Evolutionary conservation across 2,888 invertebrate species (phyloP).

Genomic region (Antitype chi): DNA sequence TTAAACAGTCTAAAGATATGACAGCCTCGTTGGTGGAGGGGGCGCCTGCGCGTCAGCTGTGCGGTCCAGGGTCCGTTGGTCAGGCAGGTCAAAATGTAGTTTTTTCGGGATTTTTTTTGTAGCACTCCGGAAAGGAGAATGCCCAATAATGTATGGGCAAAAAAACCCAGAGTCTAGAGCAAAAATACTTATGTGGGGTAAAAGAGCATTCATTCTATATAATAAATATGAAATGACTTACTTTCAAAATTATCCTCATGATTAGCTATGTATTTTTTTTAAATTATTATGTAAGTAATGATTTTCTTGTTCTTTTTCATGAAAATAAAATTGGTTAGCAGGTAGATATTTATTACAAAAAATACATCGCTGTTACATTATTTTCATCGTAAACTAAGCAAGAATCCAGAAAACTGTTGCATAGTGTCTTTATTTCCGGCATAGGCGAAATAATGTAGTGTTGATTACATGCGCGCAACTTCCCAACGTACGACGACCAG

Average conservation of each 20-base stretch:
- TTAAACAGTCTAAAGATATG: constrained; percentile 28
- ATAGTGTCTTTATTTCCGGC: too few relatives aligned
- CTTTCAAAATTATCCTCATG: not conserved
- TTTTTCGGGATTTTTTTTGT: not conserved
- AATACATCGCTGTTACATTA: too few relatives aligned
- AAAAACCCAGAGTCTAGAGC: not conserved
- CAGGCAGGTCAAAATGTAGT: not conserved
- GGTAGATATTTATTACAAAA: too few relatives aligned
- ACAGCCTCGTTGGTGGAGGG: not conserved
- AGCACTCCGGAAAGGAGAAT: not conserved
- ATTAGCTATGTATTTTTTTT: too few relatives aligned
- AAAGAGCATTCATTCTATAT: not conserved
- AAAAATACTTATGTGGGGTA: not conserved
- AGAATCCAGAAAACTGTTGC: too few relatives aligned
- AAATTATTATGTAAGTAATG: too few relatives aligned
- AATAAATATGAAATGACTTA: not conserved
- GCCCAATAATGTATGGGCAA: not conserved
- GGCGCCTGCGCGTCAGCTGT: not conserved
- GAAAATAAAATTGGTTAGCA: too few relatives aligned
- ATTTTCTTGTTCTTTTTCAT: too few relatives aligned
- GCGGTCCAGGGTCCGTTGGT: not conserved
- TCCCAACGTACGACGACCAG: not conserved
- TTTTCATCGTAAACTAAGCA: too few relatives aligned
- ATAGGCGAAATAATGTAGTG: too few relatives aligned
- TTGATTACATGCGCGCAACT: not conserved